phyloP scores from a whole-genome alignment of 2,797 vertebrate species.

The Eurystomus glaucurus region DNA sequence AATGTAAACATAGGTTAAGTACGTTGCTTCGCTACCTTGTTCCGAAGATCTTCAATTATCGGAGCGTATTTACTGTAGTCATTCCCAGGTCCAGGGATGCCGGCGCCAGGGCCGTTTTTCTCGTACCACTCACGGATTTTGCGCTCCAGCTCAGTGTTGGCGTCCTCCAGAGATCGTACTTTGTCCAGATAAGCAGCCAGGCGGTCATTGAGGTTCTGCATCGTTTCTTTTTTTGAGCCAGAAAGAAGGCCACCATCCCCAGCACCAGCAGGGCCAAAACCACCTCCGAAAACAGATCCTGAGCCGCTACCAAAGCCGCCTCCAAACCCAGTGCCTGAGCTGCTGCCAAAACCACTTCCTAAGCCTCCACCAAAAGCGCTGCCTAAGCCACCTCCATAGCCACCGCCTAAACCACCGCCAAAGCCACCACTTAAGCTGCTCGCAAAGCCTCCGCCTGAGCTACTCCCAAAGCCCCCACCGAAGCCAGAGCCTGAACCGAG shows the following conservation, averaged over 20 bases:
- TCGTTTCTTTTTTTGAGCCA: slow-evolving; percentile 93
- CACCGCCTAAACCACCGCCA: slow-evolving; percentile 56
- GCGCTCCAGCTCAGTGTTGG: slow-evolving; percentile 87
- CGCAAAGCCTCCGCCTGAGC: slow-evolving; percentile 19
- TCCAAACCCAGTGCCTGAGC: slow-evolving; percentile 51
- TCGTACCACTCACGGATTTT: slow-evolving; percentile 92
- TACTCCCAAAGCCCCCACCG: slow-evolving; percentile 6
- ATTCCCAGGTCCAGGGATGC: slow-evolving; percentile 10
- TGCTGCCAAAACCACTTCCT: slow-evolving; percentile 78
- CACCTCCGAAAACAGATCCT: slow-evolving; percentile 70
- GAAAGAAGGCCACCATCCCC: slow-evolving; percentile 82
- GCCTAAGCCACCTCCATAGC: slow-evolving; percentile 74
- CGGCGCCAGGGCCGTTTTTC: slow-evolving; percentile 83
- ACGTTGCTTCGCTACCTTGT: slow-evolving; percentile 86
- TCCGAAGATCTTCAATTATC: slow-evolving; percentile 90
- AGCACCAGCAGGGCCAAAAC: slow-evolving; percentile 75
- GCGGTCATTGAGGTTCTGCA: slow-evolving; percentile 97
- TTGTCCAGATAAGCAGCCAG: slow-evolving; percentile 94
- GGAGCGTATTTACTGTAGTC: slow-evolving; percentile 87
- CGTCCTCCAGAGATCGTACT: slow-evolving; percentile 90
- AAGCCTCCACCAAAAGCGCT: slow-evolving; percentile 60
- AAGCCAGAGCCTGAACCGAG: slow-evolving; percentile 57
- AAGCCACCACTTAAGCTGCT: slow-evolving; percentile 46
- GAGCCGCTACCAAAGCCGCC: slow-evolving; percentile 77
- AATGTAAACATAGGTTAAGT: background rate